A percentile compares a stretch with the other conserved stretches of the same genome.
Conservation (phyloP, 2,797 vertebrate species). For the Pelodytes ibericus region DNA sequence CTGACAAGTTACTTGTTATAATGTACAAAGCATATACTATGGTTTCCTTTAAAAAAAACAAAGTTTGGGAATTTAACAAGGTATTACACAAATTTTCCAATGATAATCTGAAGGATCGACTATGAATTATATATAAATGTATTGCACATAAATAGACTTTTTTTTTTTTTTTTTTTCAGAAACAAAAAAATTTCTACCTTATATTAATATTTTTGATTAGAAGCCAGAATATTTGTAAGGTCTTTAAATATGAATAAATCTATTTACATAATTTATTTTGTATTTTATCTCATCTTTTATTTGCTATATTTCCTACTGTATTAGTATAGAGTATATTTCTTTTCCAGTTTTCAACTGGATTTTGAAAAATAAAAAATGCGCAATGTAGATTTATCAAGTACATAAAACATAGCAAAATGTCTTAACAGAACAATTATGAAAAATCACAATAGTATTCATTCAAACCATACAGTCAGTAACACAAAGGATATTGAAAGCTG, state of each 20-base stretch:
- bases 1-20: background rate
- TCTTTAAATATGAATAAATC: constrained; percentile 40
- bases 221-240: constrained; percentile 7
- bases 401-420: background rate
- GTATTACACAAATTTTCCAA: background rate
- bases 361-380: constrained; percentile 28
- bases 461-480: too few relatives aligned
- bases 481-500: too few relatives aligned
- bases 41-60: background rate
- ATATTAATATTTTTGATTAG: constrained; percentile 22
- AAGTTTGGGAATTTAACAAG: background rate
- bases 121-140: constrained; percentile 7
- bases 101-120: background rate
- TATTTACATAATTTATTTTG: constrained; percentile 28
- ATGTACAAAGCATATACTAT: background rate
- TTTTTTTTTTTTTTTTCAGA: background rate
- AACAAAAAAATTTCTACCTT: background rate
- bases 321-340: background rate
- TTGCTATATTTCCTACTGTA: constrained; percentile 15
- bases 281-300: background rate
- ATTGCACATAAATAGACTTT: background rate
- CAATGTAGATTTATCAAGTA: constrained; percentile 5
- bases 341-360: background rate
- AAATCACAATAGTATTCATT: background rate
- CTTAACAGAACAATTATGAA: constrained; percentile 8